Evolutionary conservation across 2,113 vertebrate genomes (phyloP).

Genomic region (Psilopsiagon aurifrons): DNA sequence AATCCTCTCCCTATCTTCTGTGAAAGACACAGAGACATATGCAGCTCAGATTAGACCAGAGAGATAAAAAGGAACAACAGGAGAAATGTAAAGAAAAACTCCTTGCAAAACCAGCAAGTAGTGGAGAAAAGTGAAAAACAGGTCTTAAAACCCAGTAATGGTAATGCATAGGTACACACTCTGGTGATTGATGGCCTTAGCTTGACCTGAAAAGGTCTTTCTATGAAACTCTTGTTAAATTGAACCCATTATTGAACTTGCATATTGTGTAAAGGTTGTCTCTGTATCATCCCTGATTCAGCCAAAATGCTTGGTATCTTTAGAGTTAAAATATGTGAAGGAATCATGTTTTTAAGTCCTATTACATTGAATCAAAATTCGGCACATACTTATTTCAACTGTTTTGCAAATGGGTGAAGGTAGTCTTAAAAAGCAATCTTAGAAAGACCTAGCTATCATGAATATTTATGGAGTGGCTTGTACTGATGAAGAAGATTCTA

Average conservation of each 20-base stretch:
- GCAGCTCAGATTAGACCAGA: constrained; percentile 22
- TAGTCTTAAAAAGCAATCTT: not conserved
- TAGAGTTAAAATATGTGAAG: not conserved
- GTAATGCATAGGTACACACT: not conserved
- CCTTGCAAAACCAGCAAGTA: not conserved
- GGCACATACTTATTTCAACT: not conserved
- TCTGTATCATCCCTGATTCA: not conserved
- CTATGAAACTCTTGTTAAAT: not conserved
- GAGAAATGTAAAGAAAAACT: not conserved
- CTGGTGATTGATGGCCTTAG: not conserved
- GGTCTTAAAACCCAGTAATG: not conserved
- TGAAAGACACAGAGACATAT: not conserved
- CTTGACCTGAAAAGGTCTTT: not conserved
- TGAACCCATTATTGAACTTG: not conserved
- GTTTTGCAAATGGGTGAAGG: not conserved
- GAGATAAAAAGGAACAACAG: not conserved
- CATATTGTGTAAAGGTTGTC: not conserved
- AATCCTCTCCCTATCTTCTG: not conserved
- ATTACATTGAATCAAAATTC: not conserved
- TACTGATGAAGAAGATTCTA: not conserved
- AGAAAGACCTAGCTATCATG: accelerated
- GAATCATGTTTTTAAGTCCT: not conserved
- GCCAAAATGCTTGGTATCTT: not conserved
- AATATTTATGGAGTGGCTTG: not conserved
- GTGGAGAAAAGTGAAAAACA: not conserved